These are phyloP conservation scores for Mesocricetus auratus DNA, from an alignment of 2,113 vertebrate species.

Conservation along the genomic window DNA sequence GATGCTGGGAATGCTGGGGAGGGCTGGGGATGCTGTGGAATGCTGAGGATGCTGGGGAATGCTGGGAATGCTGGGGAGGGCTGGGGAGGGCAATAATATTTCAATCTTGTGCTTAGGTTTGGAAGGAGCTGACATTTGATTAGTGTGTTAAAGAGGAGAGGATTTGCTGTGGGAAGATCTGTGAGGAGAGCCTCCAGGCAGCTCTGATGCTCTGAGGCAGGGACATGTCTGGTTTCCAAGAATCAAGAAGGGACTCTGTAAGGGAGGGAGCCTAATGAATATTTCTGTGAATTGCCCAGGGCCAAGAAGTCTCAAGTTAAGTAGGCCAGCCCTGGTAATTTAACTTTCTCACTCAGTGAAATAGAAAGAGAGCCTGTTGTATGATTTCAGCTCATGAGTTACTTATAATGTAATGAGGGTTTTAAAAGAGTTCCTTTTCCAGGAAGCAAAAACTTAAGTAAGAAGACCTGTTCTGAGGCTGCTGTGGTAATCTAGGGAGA, in stretches of 20 bases:
- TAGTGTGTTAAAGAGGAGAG: background rate
- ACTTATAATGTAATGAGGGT: no score
- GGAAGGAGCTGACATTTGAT: background rate
- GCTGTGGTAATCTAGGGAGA: background rate
- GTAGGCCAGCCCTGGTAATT: background rate
- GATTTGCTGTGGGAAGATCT: background rate
- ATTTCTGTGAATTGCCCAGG: background rate
- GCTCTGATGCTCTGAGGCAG: background rate
- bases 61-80: background rate
- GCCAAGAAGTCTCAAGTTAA: background rate
- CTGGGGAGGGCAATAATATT: background rate
- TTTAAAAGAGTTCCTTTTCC: background rate
- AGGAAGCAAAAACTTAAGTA: background rate
- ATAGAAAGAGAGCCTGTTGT: background rate
- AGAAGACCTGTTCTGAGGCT: background rate
- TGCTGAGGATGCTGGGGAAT: background rate
- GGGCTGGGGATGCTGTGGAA: no score
- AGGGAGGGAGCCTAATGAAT: background rate
- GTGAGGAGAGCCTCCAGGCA: background rate
- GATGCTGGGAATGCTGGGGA: no score
- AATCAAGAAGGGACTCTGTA: background rate
- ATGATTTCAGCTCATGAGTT: background rate
- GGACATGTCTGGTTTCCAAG: background rate
- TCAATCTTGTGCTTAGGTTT: background rate
- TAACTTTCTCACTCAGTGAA: background rate